Evolutionary conservation across 2,888 invertebrate species (phyloP), one percentile per base, ranked within the genome.

Genomic region (Prosopocoilus inquinatus): DNA sequence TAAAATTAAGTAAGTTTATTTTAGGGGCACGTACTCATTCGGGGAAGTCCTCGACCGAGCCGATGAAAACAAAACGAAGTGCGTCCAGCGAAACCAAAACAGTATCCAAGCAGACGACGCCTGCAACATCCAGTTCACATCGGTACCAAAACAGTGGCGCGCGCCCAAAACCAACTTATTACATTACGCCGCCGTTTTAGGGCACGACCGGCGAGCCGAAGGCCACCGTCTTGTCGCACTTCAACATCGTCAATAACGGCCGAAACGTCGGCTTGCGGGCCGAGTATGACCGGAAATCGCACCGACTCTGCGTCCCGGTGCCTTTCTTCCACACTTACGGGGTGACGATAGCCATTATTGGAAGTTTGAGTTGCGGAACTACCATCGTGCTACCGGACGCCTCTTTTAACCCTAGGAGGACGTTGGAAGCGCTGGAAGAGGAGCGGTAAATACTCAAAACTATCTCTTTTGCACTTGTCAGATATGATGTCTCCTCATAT

Each of bases 271-370:
- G 86, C 1, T 77, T 70, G 34, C 76, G 84, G 56, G 74, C 76
- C 44, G 75, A 75, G 9, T 67, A 82, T 1, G 62, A 78, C 46
- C 72, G 77, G 15, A 79, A 75, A 20, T 77, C 81, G 61, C 78
- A 81, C 11, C 82, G 67, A 55, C 75, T 84, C 53, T 86, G 85
- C 60, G 66, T 85, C 2, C 87, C 89, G 67, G 87, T 90, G 12
- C 93, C 93, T 0, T 79, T 91, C 16, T 94, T 91, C 71, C 94
- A 95, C 73, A 90, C 88, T 34, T 93, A 85, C 71, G 94, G 92
- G 0, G 84, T 87, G 55, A 81, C 86, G 1, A 76, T 85, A 43
- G 86, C 84, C 0, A 78, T 85, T 13, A 65, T 89, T 33, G 77
- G 80, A 0, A 79, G 78, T 5, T 68, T 90, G 15, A 78, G 84